Evolutionary conservation across 2,113 vertebrate genomes (phyloP), one percentile per base, ranked within the genome.

Genomic region (Mastomys coucha): DNA sequence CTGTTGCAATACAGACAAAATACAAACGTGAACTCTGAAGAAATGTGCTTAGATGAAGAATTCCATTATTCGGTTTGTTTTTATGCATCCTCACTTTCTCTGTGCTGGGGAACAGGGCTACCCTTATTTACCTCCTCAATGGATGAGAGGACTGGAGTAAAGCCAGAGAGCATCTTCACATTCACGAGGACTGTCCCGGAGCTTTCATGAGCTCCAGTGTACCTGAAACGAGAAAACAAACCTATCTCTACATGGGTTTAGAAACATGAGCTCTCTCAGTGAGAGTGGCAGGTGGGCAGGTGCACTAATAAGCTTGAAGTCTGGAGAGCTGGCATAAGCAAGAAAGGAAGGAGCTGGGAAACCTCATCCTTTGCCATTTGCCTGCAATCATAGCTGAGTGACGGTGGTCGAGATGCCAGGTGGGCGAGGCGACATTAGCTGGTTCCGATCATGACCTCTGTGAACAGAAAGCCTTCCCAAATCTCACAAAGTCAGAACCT

Each of bases 91-190:
- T 10, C 10, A 56, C 6, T 88, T 85, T 92, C 42, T 49, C 14
- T 88, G 56, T 42, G 26, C 45, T 36, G 3, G 63, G 75, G 63
- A 31, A 22, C 1, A 28, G 19, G 24, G 0, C 5, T 84, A 28
- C 1, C 7, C 5, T 82, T 85, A 72, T 84, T 98, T 98, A 98
- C 98, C 98, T 98, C 56, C 81, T 96, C 7, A 36, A 98, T 89
- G 14, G 98, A 98, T 80, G 98, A 96, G n/a, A 93, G 73, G 75
- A 97, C 22, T 28, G 98, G 97, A 87, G 95, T 93, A 96, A 98
- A 99, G 67, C 99, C 99, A 0, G 99, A 99, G 9, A 99, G 97
- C 98, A 99, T 98, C 97, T 98, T 98, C 81, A 99, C 92, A 0
- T 98, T 98, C 91, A 99, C 89, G 81, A 99, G 94, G 76, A 97